Conservation (phyloP, 2,797 vertebrate genomes). For the Sebastes kiyomatsui region DNA sequence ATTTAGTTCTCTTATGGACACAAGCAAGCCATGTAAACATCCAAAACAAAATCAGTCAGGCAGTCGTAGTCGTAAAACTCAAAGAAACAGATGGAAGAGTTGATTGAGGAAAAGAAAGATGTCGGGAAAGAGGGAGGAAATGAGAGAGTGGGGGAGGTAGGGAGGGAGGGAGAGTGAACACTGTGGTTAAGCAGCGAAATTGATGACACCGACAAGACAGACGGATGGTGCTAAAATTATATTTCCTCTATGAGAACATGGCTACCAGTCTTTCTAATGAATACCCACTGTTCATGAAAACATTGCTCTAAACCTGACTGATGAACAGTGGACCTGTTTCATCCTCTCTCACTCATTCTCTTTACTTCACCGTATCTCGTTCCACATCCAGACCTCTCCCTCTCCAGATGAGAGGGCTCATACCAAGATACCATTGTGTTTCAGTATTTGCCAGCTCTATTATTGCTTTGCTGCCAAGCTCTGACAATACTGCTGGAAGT, state of each 20-base stretch:
- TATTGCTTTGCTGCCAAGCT: conserved; percentile 29
- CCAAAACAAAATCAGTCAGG: background rate
- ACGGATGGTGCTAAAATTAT: conserved; percentile 26
- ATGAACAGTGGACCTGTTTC: background rate
- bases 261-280: conserved; percentile 12
- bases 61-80: background rate
- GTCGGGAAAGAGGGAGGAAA: conserved; percentile 2
- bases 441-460: conserved; percentile 9
- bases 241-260: conserved; percentile 30
- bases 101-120: conserved; percentile 7
- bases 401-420: conserved; percentile 13
- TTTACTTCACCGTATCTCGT: background rate
- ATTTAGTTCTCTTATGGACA: background rate
- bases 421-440: conserved; percentile 24
- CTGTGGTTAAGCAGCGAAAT: conserved; percentile 12
- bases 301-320: background rate
- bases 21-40: background rate
- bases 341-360: background rate
- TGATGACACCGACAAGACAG: conserved; percentile 32
- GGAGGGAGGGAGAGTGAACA: background rate
- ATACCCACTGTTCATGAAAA: conserved; percentile 30
- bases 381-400: background rate
- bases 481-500: conserved; percentile 31
- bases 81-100: conserved; percentile 1
- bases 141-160: background rate